phyloP scores from a whole-genome alignment of 53 echinoderm and acorn worm species.

The Arbacia lixula region DNA sequence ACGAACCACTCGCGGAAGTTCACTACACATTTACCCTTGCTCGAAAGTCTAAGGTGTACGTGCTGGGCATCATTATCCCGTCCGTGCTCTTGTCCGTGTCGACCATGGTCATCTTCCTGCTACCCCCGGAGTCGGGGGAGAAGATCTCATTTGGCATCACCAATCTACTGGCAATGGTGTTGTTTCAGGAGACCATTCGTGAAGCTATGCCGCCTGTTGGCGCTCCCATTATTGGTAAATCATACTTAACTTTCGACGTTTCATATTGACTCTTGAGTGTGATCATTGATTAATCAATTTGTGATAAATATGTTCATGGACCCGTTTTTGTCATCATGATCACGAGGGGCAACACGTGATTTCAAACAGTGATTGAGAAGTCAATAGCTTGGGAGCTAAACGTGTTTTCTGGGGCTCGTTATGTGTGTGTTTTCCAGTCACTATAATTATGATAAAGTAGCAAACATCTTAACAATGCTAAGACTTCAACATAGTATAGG shows the following conservation, averaged over 20 bases:
- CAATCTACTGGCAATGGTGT: slow-evolving; percentile 69
- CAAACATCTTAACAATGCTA: too few relatives aligned
- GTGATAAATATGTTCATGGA: too few relatives aligned
- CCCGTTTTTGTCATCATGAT: neutral
- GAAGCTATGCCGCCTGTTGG: slow-evolving; percentile 66
- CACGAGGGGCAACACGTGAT: too few relatives aligned
- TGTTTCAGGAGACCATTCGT: slow-evolving; percentile 71
- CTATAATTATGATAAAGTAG: too few relatives aligned
- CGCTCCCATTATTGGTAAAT: slow-evolving; percentile 69
- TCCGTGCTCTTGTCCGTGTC: slow-evolving; percentile 56
- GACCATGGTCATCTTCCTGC: slow-evolving; percentile 57
- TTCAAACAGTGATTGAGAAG: too few relatives aligned
- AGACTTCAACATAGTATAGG: too few relatives aligned
- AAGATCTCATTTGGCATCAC: slow-evolving; percentile 77
- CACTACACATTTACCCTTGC: slow-evolving; percentile 35
- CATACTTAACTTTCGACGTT: too few relatives aligned
- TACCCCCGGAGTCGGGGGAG: slow-evolving; percentile 78
- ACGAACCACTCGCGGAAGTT: slow-evolving; percentile 43
- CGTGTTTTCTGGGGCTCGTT: too few relatives aligned
- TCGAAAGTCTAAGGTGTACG: slow-evolving; percentile 53
- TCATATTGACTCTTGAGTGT: too few relatives aligned
- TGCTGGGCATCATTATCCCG: slow-evolving; percentile 62
- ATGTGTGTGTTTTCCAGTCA: too few relatives aligned
- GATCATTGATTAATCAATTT: too few relatives aligned
- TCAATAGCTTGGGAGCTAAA: too few relatives aligned